A percentile compares a stretch with the other conserved stretches of the same genome.
Conservation (phyloP, 1,140 invertebrate genomes). For the Cherax quadricarinatus region DNA sequence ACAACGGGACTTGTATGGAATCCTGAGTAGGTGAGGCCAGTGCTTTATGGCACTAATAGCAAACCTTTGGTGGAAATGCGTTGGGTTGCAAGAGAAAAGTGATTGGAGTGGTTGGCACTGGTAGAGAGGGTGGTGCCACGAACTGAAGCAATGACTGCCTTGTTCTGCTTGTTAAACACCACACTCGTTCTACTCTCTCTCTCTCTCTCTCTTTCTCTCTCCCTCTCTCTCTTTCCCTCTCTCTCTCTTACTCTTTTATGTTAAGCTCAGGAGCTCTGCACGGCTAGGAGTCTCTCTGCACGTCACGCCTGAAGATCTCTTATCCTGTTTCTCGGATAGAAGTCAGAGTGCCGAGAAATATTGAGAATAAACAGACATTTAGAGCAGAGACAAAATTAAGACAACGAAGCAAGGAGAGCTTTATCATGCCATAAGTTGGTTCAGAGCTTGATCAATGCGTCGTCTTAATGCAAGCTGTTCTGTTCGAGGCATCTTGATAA, state of each 20-base stretch:
- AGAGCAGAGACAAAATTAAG: no score
- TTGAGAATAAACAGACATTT: no score
- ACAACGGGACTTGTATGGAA: not conserved
- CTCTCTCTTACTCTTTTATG: not conserved
- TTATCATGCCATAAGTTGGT: no score
- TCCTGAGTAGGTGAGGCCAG: not conserved
- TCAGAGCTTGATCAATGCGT: no score
- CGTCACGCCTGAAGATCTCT: not conserved
- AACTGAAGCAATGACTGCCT: conserved; percentile 22
- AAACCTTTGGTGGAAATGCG: no score
- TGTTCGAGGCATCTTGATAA: no score
- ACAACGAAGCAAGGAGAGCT: no score
- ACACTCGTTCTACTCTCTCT: not conserved
- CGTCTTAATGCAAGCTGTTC: no score
- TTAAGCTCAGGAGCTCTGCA: not conserved
- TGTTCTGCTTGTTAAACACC: conserved; percentile 40
- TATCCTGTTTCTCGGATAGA: not conserved
- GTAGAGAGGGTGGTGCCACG: not conserved
- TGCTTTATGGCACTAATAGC: not conserved
- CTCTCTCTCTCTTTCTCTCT: not conserved
- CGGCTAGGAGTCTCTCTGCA: no score
- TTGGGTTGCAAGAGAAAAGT: not conserved
- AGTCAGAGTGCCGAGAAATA: no score
- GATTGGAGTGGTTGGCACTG: not conserved
- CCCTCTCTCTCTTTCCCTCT: not conserved